Evolutionary conservation across 2,888 invertebrate genomes (phyloP).

Genomic region (Apodemia hepburni): DNA sequence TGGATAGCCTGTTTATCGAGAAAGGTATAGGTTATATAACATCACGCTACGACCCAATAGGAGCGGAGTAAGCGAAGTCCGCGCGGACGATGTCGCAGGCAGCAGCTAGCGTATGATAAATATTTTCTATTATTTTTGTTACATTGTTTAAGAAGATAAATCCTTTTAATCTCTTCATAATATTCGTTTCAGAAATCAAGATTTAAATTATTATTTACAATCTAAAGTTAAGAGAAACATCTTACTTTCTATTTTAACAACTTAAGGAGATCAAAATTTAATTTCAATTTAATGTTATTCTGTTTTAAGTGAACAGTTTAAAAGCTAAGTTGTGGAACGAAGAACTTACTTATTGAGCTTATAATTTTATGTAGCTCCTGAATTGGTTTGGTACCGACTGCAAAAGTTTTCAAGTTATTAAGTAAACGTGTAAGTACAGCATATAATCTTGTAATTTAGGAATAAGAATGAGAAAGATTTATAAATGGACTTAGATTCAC

Average conservation of each 20-base stretch:
- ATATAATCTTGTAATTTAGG: neutral
- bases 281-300: conserved; percentile 2
- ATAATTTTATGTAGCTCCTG: neutral
- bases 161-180: no score
- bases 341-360: neutral
- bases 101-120: no score
- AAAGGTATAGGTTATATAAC: no score
- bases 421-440: neutral
- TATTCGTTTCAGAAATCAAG: neutral
- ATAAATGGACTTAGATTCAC: no score
- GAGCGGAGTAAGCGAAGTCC: no score
- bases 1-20: no score
- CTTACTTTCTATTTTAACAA: neutral
- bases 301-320: neutral
- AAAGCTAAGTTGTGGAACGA: neutral
- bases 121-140: neutral
- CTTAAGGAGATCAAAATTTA: neutral
- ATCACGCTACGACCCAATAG: no score
- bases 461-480: no score
- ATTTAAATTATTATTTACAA: neutral
- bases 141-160: neutral
- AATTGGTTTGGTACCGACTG: neutral
- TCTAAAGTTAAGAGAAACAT: neutral
- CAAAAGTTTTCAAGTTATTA: neutral
- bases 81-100: no score